Evolutionary conservation across 2,888 invertebrate species (phyloP).

Genomic region (Eurois occulta): DNA sequence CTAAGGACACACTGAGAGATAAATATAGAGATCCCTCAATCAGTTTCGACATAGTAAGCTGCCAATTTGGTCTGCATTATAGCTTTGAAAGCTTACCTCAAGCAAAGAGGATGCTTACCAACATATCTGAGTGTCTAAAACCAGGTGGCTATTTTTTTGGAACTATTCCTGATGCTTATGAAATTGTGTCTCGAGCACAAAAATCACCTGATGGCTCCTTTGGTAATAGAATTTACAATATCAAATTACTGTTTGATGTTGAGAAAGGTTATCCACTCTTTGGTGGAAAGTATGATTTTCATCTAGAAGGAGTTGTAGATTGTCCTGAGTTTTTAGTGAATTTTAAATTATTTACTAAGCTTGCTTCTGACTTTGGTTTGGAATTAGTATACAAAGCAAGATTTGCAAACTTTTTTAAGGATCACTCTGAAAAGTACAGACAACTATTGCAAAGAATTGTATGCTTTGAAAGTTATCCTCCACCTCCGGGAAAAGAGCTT

Average conservation of each 20-base stretch:
- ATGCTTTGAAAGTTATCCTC: slow-evolving; percentile 95
- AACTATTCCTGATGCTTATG: slow-evolving; percentile 98
- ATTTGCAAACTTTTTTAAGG: slow-evolving; percentile 95
- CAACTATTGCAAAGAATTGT: slow-evolving; percentile 94
- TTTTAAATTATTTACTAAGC: slow-evolving; percentile 95
- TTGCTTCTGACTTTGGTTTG: slow-evolving; percentile 93
- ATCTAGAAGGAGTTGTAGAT: slow-evolving; percentile 98
- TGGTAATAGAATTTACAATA: slow-evolving; percentile 95
- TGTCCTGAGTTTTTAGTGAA: slow-evolving; percentile 99
- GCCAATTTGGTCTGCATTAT: slow-evolving; percentile 99
- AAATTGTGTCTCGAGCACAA: slow-evolving; percentile 94
- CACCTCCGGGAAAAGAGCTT: slow-evolving; percentile 88
- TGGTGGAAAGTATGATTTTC: slow-evolving; percentile 98
- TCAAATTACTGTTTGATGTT: slow-evolving; percentile 93
- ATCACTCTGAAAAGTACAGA: slow-evolving; percentile 86
- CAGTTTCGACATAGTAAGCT: slow-evolving; percentile 97
- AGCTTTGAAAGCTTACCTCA: slow-evolving; percentile 97
- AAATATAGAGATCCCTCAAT: slow-evolving; percentile 94
- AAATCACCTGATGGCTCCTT: slow-evolving; percentile 91
- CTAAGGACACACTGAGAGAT: slow-evolving; percentile 94
- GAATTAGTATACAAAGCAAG: slow-evolving; percentile 92
- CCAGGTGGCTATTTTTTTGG: slow-evolving; percentile 99
- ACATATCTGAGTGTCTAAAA: slow-evolving; percentile 96
- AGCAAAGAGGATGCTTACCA: slow-evolving; percentile 97
- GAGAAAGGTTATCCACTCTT: slow-evolving; percentile 94